These are phyloP conservation scores for Folsomia manolachei DNA, from an alignment of 2,888 invertebrate species.

Conservation along the genomic window DNA sequence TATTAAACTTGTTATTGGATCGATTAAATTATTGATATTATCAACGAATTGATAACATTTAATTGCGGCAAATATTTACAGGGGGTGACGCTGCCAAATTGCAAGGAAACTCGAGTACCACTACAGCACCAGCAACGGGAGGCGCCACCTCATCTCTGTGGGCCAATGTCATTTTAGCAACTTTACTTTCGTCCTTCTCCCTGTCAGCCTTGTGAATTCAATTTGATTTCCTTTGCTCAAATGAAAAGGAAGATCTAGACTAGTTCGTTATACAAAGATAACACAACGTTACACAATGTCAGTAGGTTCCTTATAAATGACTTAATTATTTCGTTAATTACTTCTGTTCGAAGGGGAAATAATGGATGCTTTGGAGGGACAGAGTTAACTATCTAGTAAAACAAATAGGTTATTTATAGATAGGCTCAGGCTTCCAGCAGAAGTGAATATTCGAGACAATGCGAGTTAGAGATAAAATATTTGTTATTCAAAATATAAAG, in stretches of 20 bases:
- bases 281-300: not conserved
- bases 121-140: not conserved
- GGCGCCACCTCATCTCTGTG: not conserved
- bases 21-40: not conserved
- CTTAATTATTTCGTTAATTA: not conserved
- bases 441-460: no score
- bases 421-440: no score
- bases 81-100: slow-evolving; percentile 8
- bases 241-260: not conserved
- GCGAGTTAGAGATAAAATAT: no score
- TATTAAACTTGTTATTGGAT: not conserved
- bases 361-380: not conserved
- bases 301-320: not conserved
- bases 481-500: no score
- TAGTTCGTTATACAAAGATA: not conserved
- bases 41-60: not conserved
- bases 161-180: slow-evolving; percentile 17
- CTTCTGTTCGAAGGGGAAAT: not conserved
- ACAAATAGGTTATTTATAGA: no score
- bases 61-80: not conserved
- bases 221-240: no score
- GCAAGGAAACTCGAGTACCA: not conserved
- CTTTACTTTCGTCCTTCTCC: slow-evolving; percentile 13
- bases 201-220: slow-evolving; percentile 14
- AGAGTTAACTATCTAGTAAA: not conserved